Evolutionary conservation across 2,797 vertebrate genomes (phyloP).

Genomic region (Oophaga sylvatica): DNA sequence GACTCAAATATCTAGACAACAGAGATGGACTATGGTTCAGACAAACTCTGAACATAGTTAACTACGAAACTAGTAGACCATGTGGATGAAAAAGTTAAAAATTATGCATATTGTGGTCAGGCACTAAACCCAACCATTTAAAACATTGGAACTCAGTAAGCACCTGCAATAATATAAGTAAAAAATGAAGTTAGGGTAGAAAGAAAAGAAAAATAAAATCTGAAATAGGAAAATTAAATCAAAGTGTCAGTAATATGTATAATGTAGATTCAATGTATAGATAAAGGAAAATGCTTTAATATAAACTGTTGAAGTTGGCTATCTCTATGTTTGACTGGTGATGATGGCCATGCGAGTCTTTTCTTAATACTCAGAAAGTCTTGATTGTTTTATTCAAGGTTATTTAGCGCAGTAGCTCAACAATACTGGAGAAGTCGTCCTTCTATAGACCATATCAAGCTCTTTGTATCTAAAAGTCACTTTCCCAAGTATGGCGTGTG

Average conservation of each 20-base stretch:
- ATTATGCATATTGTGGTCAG: neutral
- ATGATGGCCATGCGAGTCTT: neutral
- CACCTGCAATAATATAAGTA: neutral
- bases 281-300: too few relatives aligned
- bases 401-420: constrained; percentile 7
- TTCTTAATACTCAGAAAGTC: neutral
- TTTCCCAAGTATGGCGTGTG: constrained; percentile 26
- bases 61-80: neutral
- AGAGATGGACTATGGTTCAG: too few relatives aligned
- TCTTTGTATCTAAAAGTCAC: constrained; percentile 39
- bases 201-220: too few relatives aligned
- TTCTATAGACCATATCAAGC: constrained; percentile 28
- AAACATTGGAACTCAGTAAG: neutral
- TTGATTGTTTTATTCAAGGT: neutral
- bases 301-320: neutral
- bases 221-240: too few relatives aligned
- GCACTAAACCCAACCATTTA: neutral
- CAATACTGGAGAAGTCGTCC: constrained; percentile 7
- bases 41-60: too few relatives aligned
- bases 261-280: too few relatives aligned
- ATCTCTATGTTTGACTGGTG: neutral
- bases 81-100: too few relatives aligned
- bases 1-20: too few relatives aligned
- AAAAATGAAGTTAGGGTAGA: neutral
- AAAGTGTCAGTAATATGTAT: too few relatives aligned